Conservation (phyloP, 2,888 invertebrate genomes). For the Sphecodes monilicornis region DNA sequence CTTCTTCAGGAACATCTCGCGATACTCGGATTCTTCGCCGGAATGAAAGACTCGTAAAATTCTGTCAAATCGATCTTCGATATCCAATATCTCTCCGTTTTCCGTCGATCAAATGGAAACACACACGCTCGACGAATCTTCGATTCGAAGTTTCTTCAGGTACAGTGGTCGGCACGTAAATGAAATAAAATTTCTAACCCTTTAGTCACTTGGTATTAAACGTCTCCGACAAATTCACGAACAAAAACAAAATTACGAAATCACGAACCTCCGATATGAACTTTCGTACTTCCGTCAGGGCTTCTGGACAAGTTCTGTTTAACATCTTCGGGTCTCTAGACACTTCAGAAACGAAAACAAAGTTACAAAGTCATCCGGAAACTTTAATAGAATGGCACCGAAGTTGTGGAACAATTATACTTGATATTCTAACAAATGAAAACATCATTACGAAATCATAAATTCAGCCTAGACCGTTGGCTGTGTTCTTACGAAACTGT, state of each 20-base stretch:
- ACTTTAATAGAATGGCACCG: background rate
- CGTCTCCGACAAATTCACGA: background rate
- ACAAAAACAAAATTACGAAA: background rate
- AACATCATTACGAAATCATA: background rate
- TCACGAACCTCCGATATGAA: background rate
- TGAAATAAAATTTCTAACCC: background rate
- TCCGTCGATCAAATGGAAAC: background rate
- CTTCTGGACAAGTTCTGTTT: background rate
- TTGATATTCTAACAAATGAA: background rate
- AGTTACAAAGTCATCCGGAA: background rate
- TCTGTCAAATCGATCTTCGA: background rate
- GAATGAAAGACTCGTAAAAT: background rate
- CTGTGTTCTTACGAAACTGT: background rate
- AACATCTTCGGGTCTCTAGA: background rate
- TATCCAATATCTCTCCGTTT: background rate
- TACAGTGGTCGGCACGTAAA: background rate
- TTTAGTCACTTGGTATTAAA: background rate
- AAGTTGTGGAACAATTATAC: background rate
- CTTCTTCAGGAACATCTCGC: background rate
- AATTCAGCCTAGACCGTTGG: background rate
- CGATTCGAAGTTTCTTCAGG: background rate
- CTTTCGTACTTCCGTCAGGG: background rate
- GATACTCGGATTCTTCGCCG: background rate
- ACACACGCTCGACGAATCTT: background rate
- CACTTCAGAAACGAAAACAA: background rate